Base-by-base conservation (phyloP, 2,888 invertebrate genomes). In the Cordilura impudica region DNA sequence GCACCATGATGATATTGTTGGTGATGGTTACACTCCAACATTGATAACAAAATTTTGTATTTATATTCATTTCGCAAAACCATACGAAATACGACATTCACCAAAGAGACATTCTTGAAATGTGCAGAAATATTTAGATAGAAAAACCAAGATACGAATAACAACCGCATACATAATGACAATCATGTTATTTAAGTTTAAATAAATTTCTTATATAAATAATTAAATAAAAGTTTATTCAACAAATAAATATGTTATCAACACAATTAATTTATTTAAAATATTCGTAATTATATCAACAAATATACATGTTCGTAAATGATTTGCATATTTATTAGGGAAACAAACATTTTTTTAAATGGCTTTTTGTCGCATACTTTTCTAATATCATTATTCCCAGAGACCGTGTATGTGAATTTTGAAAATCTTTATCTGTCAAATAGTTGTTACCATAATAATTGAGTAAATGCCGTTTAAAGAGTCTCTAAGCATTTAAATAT, bases 401-500 rank as follows among this genome's bases (percentile, higher is more conserved):
- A n/a, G n/a, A n/a, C n/a, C n/a, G n/a, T n/a, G n/a, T n/a, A n/a
- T n/a, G n/a, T n/a, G n/a, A n/a, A n/a, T n/a, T n/a, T n/a, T n/a
- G n/a, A n/a, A n/a, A 26, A 26, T 45, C 29, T 1, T 51, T 51
- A 14, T 19, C 26, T 6, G 6, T 26, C 6, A 26, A 26, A 4
- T 26, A 26, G 6, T 26, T 26, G 4, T 26, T 26, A 3, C 26
- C 26, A 3, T 26, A 26, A 39, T n/a, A n/a, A n/a, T 10, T 39
- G 3, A n/a, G 12, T 35, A 35, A 10, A n/a, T 29, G 10, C 19
- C n/a, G n/a, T n/a, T 61, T 61, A 54, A 21, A 31, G 19, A 45
- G 53, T 58, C 29, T 23, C 65, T 47, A 65, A 53, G 23, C 18
- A 71, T 71, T 77, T 49, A 65, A 65, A 66, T 51, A 58, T 71